Evolutionary conservation across 2,888 invertebrate species (phyloP), one percentile per base, ranked within the genome.

Genomic region (Oeneis ivallda): DNA sequence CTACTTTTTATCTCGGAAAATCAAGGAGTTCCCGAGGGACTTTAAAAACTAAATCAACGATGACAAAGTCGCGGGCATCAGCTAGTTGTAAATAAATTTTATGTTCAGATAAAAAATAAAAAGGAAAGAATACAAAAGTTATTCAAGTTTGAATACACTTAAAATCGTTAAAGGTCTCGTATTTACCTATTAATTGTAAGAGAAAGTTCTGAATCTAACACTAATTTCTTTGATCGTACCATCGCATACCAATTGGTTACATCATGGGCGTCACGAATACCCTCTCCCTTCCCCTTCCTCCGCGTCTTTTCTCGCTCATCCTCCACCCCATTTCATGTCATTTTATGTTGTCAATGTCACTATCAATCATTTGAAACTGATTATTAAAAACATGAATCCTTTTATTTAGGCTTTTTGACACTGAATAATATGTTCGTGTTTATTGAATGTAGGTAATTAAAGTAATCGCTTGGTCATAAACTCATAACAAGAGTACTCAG

Each of bases 211-310:
- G 64, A 65, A 67, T 66, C 67, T 68, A 71, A 72, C 69, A 66
- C 67, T 71, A 70, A 71, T 71, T 82, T 82, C 83, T 83, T 81
- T 82, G 81, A 82, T 79, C 79, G 77, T 77, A 80, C 80, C 78
- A 82, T 82, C 81, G 83, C 85, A 86, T 86, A 83, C 84, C 86
- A 81, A 83, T 84, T 81, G 80, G 80, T 88, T 86, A 87, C 88
- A 84, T 88, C 87, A 87, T 82, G 76, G 76, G 78, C 82, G 81
- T 80, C 81, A 79, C 79, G 74, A 70, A 68, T 64, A 67, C 70
- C 73, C 72, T 71, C 73, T 74, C 71, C 72, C 74, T 71, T 72
- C 69, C 72, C 67, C 73, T 70, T 67, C 64, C 71, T 71, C 72
- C 74, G 43, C 50, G 41, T 37, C 45, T 43, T 43, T 13, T 37